A percentile compares a stretch with the other conserved stretches of the same genome.
Evolutionary conservation across 2,888 invertebrate genomes (phyloP).

Genomic region (Malachius bipustulatus): DNA sequence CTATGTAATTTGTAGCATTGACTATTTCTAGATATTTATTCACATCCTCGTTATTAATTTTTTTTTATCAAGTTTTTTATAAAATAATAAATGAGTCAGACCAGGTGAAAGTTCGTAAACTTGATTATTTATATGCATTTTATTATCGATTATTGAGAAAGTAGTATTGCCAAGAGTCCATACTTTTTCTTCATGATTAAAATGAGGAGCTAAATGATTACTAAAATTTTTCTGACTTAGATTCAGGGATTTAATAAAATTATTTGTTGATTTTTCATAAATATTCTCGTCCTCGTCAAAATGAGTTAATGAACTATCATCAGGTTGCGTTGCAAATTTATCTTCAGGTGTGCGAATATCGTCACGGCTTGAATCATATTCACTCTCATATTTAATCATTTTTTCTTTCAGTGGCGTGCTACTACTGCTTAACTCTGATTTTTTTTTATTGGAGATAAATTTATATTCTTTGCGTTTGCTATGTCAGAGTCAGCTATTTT

Average conservation of each 20-base stretch:
- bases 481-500: background rate
- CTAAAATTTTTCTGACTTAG: slow-evolving; percentile 5
- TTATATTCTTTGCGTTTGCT: background rate
- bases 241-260: too few species aligned
- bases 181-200: background rate
- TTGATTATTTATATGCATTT: background rate
- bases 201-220: slow-evolving; percentile 5
- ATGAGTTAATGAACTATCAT: too few species aligned
- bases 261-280: too few species aligned
- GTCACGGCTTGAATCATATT: too few species aligned
- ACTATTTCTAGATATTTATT: slow-evolving; percentile 4
- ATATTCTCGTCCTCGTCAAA: too few species aligned
- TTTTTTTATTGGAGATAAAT: too few species aligned
- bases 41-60: slow-evolving; percentile 1
- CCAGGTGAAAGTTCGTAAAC: background rate
- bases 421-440: too few species aligned
- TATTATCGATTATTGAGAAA: background rate
- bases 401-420: too few species aligned
- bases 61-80: background rate
- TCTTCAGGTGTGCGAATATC: too few species aligned
- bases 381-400: too few species aligned
- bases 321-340: too few species aligned
- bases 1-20: background rate
- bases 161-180: background rate
- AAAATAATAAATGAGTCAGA: slow-evolving; percentile 1